Conservation (phyloP, 2,797 vertebrate species). For the Cetoscarus ocellatus region DNA sequence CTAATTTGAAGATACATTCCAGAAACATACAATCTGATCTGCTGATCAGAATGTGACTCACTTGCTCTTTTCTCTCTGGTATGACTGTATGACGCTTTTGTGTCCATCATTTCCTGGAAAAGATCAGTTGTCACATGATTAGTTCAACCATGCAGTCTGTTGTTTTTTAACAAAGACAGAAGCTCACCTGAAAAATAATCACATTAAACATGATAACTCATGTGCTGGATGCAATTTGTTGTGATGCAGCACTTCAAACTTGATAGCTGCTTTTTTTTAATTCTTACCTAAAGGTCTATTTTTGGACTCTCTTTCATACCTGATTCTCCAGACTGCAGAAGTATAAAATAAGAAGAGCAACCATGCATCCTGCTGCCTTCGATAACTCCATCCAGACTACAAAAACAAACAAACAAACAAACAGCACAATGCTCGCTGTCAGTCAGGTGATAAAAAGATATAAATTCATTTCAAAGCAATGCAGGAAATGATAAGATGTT, state of each 20-base stretch:
- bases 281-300: conserved; percentile 25
- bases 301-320: conserved; percentile 10
- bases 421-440: background rate
- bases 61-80: no score
- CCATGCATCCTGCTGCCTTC: conserved; percentile 6
- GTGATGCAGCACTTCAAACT: background rate
- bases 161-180: background rate
- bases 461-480: background rate
- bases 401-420: no score
- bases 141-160: background rate
- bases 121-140: background rate
- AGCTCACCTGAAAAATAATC: no score
- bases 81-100: no score
- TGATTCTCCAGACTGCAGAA: conserved; percentile 26
- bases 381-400: conserved; percentile 42
- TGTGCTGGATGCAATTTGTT: background rate
- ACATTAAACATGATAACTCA: no score
- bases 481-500: background rate
- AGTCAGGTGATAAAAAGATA: background rate
- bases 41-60: no score
- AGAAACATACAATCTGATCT: no score
- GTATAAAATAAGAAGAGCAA: conserved; percentile 41
- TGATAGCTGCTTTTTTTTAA: background rate
- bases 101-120: no score
- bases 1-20: no score